A percentile compares a stretch with the other conserved stretches of the same genome.
Conservation (phyloP, 2,797 vertebrate genomes). For the Brachymystax lenok region DNA sequence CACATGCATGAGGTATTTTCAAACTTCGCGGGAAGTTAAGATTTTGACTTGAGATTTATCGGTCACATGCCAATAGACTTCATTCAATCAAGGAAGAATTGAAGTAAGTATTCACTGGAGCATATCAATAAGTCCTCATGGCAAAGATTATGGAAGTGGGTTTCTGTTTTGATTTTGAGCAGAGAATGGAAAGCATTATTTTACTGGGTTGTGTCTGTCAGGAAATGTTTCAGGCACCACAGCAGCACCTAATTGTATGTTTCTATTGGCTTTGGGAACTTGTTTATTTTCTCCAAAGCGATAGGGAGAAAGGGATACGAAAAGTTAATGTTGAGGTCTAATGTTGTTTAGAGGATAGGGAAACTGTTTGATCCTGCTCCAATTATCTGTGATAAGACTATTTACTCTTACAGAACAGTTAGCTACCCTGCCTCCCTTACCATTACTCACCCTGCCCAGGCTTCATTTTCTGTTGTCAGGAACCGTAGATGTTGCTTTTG, state of each 20-base stretch:
- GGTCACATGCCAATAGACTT: too few relatives aligned
- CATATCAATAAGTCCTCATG: too few relatives aligned
- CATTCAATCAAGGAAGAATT: too few relatives aligned
- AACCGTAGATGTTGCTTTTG: constrained; percentile 14
- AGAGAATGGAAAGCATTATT: background rate
- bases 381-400: too few relatives aligned
- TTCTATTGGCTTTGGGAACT: background rate
- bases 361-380: background rate
- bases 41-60: too few relatives aligned
- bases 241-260: background rate
- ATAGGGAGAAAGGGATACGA: constrained; percentile 6
- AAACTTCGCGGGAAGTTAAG: too few relatives aligned
- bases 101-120: too few relatives aligned
- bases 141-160: too few relatives aligned
- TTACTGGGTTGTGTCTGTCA: constrained; percentile 14
- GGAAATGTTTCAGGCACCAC: constrained; percentile 12
- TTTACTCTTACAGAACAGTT: background rate
- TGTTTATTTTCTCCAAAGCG: background rate
- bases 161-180: too few relatives aligned
- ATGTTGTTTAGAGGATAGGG: constrained; percentile 20
- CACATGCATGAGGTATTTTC: too few relatives aligned
- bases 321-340: background rate
- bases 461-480: background rate
- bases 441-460: background rate
- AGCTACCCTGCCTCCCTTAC: too few relatives aligned